Base-by-base conservation (phyloP, 2,888 invertebrate species). In the Geophilus truncorum region DNA sequence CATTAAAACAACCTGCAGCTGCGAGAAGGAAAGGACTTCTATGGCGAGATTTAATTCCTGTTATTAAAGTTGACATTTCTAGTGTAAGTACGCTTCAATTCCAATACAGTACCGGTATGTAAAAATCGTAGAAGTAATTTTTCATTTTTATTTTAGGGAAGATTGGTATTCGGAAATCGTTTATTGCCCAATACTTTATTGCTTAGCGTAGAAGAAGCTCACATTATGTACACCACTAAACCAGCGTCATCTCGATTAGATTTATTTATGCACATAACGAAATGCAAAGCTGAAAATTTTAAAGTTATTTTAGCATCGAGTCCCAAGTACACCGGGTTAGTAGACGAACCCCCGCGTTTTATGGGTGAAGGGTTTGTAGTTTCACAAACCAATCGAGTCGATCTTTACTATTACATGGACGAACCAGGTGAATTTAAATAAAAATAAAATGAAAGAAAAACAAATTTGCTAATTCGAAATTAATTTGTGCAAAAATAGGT, bases 321-420 rank as follows among this genome's bases (percentile, higher is more conserved):
- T 88, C 94, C 95, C 1, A 96, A 96, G 86, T 98, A 97, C 87
- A 94, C 93, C 2, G 95, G 96, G 6, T 92, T 94, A 90, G 92
- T 94, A 5, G 97, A 97, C 87, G 96, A 96, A 85, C 97, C 98
- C 0, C 98, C 98, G 0, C 89, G 95, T 78, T 97, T 94, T 85
- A 98, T 98, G 98, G 98, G 98, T 4, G 97, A 97, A 88, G 98
- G 98, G 0, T 98, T 98, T 88, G 97, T 97, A 0, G 92, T 99
- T 10, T 92, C 98, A 90, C 97, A 97, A 86, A 95, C 97, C 1
- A 97, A 97, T 86, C 93, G 94, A 86, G 92, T 98, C 84, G 95
- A 97, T 86, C 90, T 98, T 28, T 97, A 97, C 87, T 97, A 96
- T 88, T 97, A 97, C 86, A 96, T 97, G 94, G 98, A 99, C 87